These are phyloP conservation scores for Sialia sialis DNA, from an alignment of 2,113 vertebrate genomes.

Conservation along the genomic window DNA sequence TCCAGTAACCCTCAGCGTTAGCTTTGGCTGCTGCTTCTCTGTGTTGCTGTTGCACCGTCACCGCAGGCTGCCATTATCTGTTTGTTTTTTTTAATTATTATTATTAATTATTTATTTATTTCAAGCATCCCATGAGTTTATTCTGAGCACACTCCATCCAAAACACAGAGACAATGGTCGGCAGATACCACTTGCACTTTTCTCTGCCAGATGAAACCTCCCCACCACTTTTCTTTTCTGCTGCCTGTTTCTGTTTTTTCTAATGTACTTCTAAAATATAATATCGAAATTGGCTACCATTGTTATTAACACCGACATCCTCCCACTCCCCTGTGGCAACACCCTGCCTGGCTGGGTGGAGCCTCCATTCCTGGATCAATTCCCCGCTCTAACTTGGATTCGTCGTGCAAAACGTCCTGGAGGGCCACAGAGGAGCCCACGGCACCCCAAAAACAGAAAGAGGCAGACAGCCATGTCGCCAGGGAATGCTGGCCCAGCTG, in stretches of 20 bases:
- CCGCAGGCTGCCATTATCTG: slow-evolving; percentile 57
- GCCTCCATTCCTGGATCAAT: neutral
- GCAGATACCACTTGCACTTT: slow-evolving; percentile 43
- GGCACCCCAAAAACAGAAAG: slow-evolving; percentile 59
- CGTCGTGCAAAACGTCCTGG: neutral
- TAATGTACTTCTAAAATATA: neutral
- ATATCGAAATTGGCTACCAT: neutral
- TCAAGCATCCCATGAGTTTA: slow-evolving; percentile 47
- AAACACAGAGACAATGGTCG: neutral
- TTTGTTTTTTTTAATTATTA: neutral
- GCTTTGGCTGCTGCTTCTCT: slow-evolving; percentile 69
- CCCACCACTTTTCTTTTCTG: slow-evolving; percentile 65
- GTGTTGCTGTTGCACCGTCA: slow-evolving; percentile 65
- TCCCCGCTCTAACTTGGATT: neutral
- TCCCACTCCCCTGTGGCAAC: neutral
- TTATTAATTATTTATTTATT: slow-evolving; percentile 63
- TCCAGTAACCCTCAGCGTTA: slow-evolving; percentile 54
- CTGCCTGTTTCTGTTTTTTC: slow-evolving; percentile 67
- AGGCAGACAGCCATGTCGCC: slow-evolving; percentile 64
- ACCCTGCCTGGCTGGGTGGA: neutral
- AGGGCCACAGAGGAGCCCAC: neutral
- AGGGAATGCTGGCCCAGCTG: slow-evolving; percentile 8
- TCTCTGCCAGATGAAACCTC: slow-evolving; percentile 66
- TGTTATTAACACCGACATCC: neutral
- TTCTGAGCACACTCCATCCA: slow-evolving; percentile 29